A percentile compares a stretch with the other conserved stretches of the same genome.
Evolutionary conservation across 1,140 invertebrate species (phyloP).

Genomic region (Sinonovacula constricta): DNA sequence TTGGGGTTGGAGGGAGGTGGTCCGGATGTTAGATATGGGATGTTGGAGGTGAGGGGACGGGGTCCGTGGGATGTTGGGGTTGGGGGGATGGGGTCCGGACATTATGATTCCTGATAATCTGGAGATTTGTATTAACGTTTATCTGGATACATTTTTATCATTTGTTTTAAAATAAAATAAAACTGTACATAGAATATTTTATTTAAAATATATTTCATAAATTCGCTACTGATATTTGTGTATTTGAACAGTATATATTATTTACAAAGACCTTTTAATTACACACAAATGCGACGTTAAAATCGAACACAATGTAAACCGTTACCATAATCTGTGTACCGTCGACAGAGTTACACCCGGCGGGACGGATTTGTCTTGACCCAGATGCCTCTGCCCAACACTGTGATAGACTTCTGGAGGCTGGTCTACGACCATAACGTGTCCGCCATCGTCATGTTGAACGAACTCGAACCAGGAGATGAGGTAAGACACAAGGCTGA

Average conservation of each 20-base stretch:
- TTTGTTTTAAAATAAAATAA: too few species aligned
- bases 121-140: not conserved
- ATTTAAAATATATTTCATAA: too few species aligned
- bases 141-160: not conserved
- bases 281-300: conserved; percentile 38
- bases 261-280: not conserved
- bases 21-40: not conserved
- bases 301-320: conserved; percentile 5
- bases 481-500: conserved; percentile 64
- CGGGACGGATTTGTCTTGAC: conserved; percentile 74
- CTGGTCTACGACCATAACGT: conserved; percentile 75
- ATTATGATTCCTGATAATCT: not conserved
- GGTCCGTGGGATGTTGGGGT: not conserved
- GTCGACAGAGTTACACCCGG: conserved; percentile 68
- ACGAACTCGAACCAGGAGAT: conserved; percentile 66
- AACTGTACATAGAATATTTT: too few species aligned
- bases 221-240: not conserved
- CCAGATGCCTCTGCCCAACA: conserved; percentile 76
- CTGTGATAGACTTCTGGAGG: conserved; percentile 77
- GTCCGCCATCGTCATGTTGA: conserved; percentile 72
- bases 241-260: conserved; percentile 3
- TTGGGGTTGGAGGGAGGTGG: not conserved
- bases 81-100: not conserved
- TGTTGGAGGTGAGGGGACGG: too few species aligned
- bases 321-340: conserved; percentile 26